These are phyloP conservation scores for Anguilla marmorata DNA, from an alignment of 2,797 vertebrate genomes.

Conservation along the genomic window DNA sequence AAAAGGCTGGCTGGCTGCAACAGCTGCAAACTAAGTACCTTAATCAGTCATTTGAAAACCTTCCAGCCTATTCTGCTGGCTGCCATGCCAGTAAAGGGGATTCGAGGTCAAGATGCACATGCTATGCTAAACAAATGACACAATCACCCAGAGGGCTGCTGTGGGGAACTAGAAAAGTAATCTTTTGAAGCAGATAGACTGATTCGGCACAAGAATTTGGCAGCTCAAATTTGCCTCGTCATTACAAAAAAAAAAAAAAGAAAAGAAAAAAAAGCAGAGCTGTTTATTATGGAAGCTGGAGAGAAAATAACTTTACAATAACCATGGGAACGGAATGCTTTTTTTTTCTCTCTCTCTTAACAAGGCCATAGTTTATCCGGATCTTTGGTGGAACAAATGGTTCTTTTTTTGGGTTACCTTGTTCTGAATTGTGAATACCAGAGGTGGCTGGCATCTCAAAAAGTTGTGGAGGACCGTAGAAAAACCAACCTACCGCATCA, in stretches of 20 bases:
- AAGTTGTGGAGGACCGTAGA: too few species aligned
- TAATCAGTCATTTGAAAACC: conserved; percentile 14
- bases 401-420: conserved; percentile 25
- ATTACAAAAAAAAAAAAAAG: conserved; percentile 14
- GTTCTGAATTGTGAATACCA: conserved; percentile 10
- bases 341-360: conserved; percentile 1
- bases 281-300: conserved; percentile 22
- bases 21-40: conserved; percentile 12
- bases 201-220: not conserved
- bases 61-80: conserved; percentile 19
- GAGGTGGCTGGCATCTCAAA: too few species aligned
- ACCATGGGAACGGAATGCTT: conserved; percentile 12
- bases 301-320: conserved; percentile 24
- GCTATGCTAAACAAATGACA: conserved; percentile 10
- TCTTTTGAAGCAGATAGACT: conserved; percentile 5
- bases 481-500: too few species aligned
- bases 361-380: conserved; percentile 52
- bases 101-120: conserved; percentile 20
- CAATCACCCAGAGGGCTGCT: conserved; percentile 15
- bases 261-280: not conserved
- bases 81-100: conserved; percentile 19
- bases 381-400: conserved; percentile 45
- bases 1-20: not conserved
- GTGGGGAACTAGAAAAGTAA: conserved; percentile 6
- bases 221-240: not conserved